A percentile compares a stretch with the other conserved stretches of the same genome.
These are phyloP conservation scores for Limenitis camilla DNA, from an alignment of 2,888 invertebrate genomes.

Conservation along the genomic window DNA sequence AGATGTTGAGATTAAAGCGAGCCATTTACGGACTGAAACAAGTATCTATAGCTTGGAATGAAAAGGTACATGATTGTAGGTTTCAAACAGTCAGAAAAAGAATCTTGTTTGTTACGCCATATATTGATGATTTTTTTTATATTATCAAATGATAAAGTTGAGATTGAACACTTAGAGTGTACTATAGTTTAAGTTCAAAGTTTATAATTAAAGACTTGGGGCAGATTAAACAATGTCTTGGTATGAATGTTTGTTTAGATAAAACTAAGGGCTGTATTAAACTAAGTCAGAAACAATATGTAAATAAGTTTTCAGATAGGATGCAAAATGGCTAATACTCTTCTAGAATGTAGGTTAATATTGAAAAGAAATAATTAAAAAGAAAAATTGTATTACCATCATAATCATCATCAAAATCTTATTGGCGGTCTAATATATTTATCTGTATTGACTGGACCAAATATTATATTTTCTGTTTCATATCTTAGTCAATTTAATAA, in stretches of 20 bases:
- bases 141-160: constrained; percentile 2
- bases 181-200: neutral
- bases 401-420: too few relatives aligned
- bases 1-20: constrained; percentile 17
- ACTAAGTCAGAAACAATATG: too few relatives aligned
- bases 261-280: too few relatives aligned
- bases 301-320: neutral
- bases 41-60: constrained; percentile 17
- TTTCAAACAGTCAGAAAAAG: constrained; percentile 17
- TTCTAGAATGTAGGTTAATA: too few relatives aligned
- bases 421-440: too few relatives aligned
- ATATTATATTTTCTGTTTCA: constrained; percentile 7
- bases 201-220: too few relatives aligned
- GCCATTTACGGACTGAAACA: constrained; percentile 25
- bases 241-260: too few relatives aligned
- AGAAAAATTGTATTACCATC: too few relatives aligned
- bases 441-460: constrained; percentile 4
- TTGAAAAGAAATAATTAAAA: too few relatives aligned
- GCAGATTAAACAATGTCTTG: too few relatives aligned
- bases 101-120: constrained; percentile 10
- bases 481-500: constrained; percentile 23
- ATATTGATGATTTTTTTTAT: constrained; percentile 12
- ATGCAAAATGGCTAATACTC: too few relatives aligned
- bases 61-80: constrained; percentile 14
- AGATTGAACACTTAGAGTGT: neutral